Evolutionary conservation across 2,797 vertebrate species (phyloP).

Genomic region (Lagorchestes hirsutus): DNA sequence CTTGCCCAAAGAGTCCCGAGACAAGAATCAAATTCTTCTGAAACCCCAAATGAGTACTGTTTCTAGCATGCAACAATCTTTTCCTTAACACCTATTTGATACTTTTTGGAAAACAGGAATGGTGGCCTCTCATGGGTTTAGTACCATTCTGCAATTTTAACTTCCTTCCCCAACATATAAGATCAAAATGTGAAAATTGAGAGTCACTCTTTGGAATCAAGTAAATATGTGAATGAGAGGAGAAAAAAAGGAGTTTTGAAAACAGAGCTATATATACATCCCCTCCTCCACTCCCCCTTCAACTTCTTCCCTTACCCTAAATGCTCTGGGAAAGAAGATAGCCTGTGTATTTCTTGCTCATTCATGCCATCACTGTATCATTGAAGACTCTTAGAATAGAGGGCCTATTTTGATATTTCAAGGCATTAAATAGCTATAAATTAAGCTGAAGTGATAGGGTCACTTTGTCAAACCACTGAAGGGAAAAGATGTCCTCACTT

Average conservation of each 20-base stretch:
- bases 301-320: not conserved
- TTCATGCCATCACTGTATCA: slow-evolving; percentile 24
- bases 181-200: not conserved
- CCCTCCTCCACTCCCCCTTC: not conserved
- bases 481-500: slow-evolving; percentile 40
- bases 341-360: slow-evolving; percentile 26
- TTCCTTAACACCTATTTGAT: not conserved
- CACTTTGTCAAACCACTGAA: slow-evolving; percentile 46
- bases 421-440: slow-evolving; percentile 51
- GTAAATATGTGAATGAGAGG: not conserved
- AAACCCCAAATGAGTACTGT: not conserved
- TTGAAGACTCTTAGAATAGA: slow-evolving; percentile 46
- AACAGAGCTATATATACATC: not conserved
- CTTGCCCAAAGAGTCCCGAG: not conserved
- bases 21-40: not conserved
- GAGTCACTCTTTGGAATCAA: slow-evolving; percentile 32
- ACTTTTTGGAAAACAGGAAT: not conserved
- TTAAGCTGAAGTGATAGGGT: slow-evolving; percentile 58
- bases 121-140: not conserved
- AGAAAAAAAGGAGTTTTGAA: slow-evolving; percentile 22
- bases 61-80: not conserved
- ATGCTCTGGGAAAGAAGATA: not conserved
- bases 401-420: slow-evolving; percentile 55
- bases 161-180: not conserved
- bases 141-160: not conserved